Evolutionary conservation across 2,888 invertebrate genomes (phyloP), one percentile per base, ranked within the genome.

Genomic region (Lasioglossum lativentre): DNA sequence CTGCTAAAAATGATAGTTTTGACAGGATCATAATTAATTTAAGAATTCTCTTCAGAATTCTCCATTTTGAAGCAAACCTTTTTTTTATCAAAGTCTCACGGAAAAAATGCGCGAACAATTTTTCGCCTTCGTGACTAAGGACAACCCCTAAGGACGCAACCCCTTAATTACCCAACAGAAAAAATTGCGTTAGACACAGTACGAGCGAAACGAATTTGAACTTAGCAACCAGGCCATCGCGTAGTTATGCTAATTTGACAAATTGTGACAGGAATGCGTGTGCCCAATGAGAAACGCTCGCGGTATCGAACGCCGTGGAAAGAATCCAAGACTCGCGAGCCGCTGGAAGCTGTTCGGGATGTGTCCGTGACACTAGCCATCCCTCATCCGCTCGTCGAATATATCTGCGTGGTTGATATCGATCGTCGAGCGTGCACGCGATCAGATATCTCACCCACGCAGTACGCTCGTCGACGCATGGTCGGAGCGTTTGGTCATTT

Each of bases 371-470:
- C 89, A 86, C 56, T 27, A 75, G 74, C 82, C 88, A 86, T 82
- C 84, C 80, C 80, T 89, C 84, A 86, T 84, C 80, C 77, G 78
- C 68, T 70, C 84, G 75, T 89, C 89, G 86, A 87, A 87, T 83
- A 86, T 86, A 87, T 87, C 86, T 78, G 80, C 78, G n/a, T n/a
- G 71, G 45, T 68, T 75, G 87, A 87, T 88, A 88, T 86, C 86
- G 88, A 88, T 88, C 87, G 81, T 30, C 52, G 68, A 78, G 80
- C 78, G 77, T 75, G 80, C 86, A 84, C 82, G 82, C 88, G 74
- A 88, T 89, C 88, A 84, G 88, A 86, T 89, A 86, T 82, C 79
- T 70, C 82, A n/a, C 88, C 86, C 88, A 86, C 88, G 85, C 87
- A 71, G 30, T 6, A 19, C 82, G 63, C 74, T 63, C 75, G 14